Base-by-base conservation (phyloP, 2,888 invertebrate genomes). In the Andrena bucephala region DNA sequence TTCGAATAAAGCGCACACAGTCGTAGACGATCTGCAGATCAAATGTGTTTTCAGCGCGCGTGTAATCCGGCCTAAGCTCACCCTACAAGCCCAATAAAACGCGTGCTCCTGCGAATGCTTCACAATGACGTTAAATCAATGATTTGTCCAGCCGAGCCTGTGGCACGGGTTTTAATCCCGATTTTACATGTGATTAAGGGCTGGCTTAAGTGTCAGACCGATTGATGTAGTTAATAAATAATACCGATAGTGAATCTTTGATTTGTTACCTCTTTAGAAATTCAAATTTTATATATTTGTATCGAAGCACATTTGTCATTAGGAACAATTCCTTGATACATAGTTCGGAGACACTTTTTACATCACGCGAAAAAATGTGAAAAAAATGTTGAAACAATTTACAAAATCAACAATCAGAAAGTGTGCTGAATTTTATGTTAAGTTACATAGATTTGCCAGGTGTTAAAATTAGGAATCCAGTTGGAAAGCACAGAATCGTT, bases 101-200 rank as follows among this genome's bases (percentile, higher is more conserved):
- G 79, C 68, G 76, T 24, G 74, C 69, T 83, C 57, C 69, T 75
- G 62, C 86, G 81, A 88, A 80, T 69, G 87, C 80, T 87, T 86
- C 86, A 87, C 86, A 88, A 88, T 85, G 83, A 86, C 85, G 87
- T 85, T 86, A 90, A 92, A 92, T 92, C 91, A 92, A 86, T 89
- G 90, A 90, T 91, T 91, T 89, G 90, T 85, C 80, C 87, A 85
- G 20, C 81, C 81, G 81, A 79, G 83, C 71, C 84, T 87, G 78
- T 81, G 69, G 68, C 77, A 69, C 77, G 68, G 81, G 69, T 85
- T 87, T 89, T 92, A 92, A 92, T 91, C 91, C 89, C 77, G 87
- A 90, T 91, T 91, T 92, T 92, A 92, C 91, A 92, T 91, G 90
- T 89, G 90, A 93, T 92, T 92, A 91, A 89, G 88, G 84, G 16